Conservation (phyloP, 2,113 vertebrate genomes). For the Eonycteris spelaea region DNA sequence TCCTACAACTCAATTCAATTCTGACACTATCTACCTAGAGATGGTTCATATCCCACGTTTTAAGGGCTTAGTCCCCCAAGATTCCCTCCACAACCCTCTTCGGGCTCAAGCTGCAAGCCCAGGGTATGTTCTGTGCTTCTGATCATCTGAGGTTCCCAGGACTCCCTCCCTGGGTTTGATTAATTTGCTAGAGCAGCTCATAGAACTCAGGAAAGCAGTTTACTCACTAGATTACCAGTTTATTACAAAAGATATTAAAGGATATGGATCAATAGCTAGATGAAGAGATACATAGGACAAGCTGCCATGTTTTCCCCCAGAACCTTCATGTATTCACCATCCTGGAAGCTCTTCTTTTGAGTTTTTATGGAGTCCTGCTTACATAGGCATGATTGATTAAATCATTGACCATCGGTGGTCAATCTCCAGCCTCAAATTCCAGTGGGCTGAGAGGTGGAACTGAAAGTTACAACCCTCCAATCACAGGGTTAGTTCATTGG, state of each 20-base stretch:
- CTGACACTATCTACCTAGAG: background rate
- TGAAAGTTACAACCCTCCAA: background rate
- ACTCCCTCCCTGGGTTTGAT: background rate
- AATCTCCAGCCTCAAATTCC: background rate
- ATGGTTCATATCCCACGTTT: background rate
- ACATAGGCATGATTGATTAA: background rate
- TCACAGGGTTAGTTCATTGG: background rate
- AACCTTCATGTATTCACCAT: background rate
- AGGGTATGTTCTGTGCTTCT: background rate
- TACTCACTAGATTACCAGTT: background rate
- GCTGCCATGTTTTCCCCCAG: background rate
- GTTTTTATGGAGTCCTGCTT: background rate
- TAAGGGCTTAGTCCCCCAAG: background rate
- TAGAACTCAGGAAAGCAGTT: background rate
- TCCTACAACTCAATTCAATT: background rate
- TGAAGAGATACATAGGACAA: background rate
- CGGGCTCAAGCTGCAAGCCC: background rate
- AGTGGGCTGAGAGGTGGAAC: background rate
- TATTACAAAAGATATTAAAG: background rate
- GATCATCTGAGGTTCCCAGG: background rate
- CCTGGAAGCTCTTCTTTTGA: background rate
- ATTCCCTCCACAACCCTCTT: background rate
- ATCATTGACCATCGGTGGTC: background rate
- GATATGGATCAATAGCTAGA: background rate
- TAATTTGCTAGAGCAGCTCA: background rate